phyloP scores from a whole-genome alignment of 2,888 invertebrate genomes.

The Cheilosia impressa region DNA sequence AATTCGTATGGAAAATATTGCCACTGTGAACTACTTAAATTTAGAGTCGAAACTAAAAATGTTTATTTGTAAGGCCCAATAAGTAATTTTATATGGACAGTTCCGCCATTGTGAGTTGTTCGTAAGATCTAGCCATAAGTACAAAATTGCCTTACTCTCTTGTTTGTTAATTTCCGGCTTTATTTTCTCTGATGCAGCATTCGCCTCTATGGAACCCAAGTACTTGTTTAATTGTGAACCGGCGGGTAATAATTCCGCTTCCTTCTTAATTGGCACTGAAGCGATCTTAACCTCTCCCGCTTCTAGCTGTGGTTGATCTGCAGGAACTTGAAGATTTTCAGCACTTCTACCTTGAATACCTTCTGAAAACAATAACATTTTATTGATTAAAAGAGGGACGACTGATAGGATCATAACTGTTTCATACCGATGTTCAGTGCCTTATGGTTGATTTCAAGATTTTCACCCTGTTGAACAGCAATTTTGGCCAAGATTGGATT shows the following conservation, averaged over 20 bases:
- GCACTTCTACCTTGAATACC: constrained; percentile 33
- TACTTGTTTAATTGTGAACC: constrained; percentile 40
- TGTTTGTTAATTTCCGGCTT: constrained; percentile 4
- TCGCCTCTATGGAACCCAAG: constrained; percentile 40
- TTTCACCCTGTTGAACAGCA: neutral
- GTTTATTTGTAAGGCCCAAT: no score
- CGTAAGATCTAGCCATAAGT: neutral
- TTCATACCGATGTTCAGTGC: constrained; percentile 18
- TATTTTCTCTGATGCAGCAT: neutral
- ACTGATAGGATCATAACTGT: neutral
- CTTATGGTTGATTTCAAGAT: neutral
- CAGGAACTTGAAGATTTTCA: neutral
- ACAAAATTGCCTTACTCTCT: constrained; percentile 18
- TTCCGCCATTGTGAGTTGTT: no score
- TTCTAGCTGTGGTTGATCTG: neutral
- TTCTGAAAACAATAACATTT: neutral
- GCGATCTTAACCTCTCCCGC: constrained; percentile 2
- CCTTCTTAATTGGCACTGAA: constrained; percentile 5
- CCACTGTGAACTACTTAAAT: no score
- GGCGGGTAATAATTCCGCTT: neutral
- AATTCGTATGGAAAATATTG: no score
- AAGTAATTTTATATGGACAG: no score
- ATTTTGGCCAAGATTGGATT: constrained; percentile 3
- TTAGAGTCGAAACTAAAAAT: no score
- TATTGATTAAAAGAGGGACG: neutral